Conservation (phyloP, 2,797 vertebrate genomes). For the Leptodactylus fallax region DNA sequence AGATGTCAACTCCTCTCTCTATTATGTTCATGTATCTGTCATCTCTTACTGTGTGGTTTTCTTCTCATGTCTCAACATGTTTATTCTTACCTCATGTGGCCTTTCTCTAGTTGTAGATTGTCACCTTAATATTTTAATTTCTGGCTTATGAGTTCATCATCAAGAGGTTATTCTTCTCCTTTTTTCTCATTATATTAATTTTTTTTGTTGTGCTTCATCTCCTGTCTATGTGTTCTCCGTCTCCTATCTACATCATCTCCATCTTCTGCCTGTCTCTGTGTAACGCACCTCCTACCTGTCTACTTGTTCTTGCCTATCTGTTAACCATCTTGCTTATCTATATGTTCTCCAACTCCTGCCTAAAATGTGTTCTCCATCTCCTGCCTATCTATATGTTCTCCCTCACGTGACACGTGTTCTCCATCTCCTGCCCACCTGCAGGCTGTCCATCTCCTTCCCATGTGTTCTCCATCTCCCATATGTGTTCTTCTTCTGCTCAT, state of each 20-base stretch:
- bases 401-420: neutral
- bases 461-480: neutral
- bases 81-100: neutral
- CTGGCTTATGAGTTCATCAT: neutral
- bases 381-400: neutral
- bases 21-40: neutral
- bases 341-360: neutral
- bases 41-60: neutral
- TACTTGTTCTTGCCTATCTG: neutral
- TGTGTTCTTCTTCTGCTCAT: neutral
- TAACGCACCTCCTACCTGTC: neutral
- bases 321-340: neutral
- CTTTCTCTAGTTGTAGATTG: neutral
- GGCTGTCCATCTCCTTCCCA: neutral
- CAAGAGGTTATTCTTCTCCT: neutral
- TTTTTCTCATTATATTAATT: too few species aligned
- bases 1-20: neutral
- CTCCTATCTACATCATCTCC: neutral
- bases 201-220: neutral
- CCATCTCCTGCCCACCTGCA: neutral
- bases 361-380: neutral
- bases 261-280: neutral
- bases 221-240: neutral
- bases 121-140: too few species aligned
- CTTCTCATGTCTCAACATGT: neutral